Evolutionary conservation across 2,797 vertebrate genomes (phyloP), one percentile per base, ranked within the genome.

Genomic region (Eulemur mongoz): DNA sequence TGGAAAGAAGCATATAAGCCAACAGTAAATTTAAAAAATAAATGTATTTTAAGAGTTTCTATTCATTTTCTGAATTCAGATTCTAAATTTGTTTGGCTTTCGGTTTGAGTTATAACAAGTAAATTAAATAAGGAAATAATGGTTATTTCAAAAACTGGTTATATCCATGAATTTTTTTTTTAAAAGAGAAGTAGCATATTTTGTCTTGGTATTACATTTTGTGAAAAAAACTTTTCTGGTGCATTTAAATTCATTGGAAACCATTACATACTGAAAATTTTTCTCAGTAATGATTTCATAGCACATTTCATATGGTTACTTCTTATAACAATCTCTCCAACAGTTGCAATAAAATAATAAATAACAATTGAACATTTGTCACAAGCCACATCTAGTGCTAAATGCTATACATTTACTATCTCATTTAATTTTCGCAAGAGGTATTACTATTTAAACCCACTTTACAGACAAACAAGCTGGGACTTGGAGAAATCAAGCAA

Each of bases 21-120:
- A 90, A 45, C 23, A 50, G 4, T 27, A 94, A 54, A 10, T 78
- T 78, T 50, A 92, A 52, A 35, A 89, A 57, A 50, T 52, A 25
- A 67, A 67, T 79, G 5, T 17, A 54, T 52, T 79, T 73, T 87
- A 80, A 23, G 20, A 84, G 4, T 63, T 50, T 43, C 38, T 67
- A 20, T 92, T 89, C 5, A 18, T 94, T 94, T 83, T 22, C 12
- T 83, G 23, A 92, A 94, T 95, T 94, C 32, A 63, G 50, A 87
- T 93, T 83, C 15, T 20, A 87, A 86, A 75, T 63, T 8, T 50
- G 14, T 50, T 94, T 89, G 6, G 1, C 5, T 70, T 61, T 85
- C 52, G 76, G 57, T 76, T 61, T 91, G 23, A 76, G 52, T 57
- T 89, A 85, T 13, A 78, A 48, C 0, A 86, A 89, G n/a, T 8